phyloP scores from a whole-genome alignment of 2,113 vertebrate species.

The Himantopus leucocephalus region DNA sequence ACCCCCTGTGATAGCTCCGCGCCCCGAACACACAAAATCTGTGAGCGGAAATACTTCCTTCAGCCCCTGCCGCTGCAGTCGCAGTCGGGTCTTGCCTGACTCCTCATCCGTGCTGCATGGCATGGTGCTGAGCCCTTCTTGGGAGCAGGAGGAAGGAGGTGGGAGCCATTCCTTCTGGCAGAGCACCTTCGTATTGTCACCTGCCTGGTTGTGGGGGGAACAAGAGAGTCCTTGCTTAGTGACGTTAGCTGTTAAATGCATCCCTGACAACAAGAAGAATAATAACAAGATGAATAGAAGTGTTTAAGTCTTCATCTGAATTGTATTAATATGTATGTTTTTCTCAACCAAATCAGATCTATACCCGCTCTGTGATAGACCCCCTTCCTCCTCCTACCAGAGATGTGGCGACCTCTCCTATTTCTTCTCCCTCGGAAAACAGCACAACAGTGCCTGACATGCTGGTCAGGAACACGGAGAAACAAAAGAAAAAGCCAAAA shows the following conservation, averaged over 20 bases:
- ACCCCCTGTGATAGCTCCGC: slow-evolving; percentile 89
- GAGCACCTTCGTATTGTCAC: not conserved
- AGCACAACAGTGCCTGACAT: slow-evolving; percentile 74
- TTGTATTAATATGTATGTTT: not conserved
- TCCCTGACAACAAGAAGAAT: not conserved
- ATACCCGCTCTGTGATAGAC: slow-evolving; percentile 94
- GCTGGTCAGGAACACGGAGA: slow-evolving; percentile 81
- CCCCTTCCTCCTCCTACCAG: slow-evolving; percentile 86
- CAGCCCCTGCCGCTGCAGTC: not conserved
- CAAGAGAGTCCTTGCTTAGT: not conserved
- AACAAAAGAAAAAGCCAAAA: slow-evolving; percentile 93
- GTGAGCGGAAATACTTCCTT: slow-evolving; percentile 73
- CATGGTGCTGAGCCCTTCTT: not conserved
- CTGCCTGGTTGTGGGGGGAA: accelerated
- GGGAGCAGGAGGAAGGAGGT: not conserved
- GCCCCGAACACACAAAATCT: slow-evolving; percentile 96
- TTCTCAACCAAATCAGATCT: slow-evolving; percentile 79
- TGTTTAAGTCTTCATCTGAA: not conserved
- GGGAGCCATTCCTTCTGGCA: not conserved
- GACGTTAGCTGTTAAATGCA: not conserved
- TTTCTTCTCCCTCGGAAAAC: slow-evolving; percentile 77
- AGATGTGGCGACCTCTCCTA: slow-evolving; percentile 89
- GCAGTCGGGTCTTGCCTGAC: not conserved
- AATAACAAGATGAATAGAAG: not conserved
- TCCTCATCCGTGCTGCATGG: not conserved